These are phyloP conservation scores for Sesamia nonagrioides DNA, from an alignment of 1,140 invertebrate genomes.

Conservation along the genomic window DNA sequence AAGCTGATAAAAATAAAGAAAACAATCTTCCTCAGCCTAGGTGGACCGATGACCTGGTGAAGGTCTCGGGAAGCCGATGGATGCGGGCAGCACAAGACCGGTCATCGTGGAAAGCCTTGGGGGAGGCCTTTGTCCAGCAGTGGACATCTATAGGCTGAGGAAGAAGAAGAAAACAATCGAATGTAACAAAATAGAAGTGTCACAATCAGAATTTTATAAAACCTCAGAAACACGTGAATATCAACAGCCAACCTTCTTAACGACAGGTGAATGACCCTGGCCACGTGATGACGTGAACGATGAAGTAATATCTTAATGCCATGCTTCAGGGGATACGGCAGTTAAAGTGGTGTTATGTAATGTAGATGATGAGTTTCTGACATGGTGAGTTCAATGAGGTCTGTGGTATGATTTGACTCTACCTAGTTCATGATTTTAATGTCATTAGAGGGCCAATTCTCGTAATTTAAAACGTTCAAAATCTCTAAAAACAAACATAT, in stretches of 20 bases:
- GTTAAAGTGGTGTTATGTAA: conserved; percentile 10
- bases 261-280: conserved; percentile 29
- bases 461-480: too few species aligned
- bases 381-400: not conserved
- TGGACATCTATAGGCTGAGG: too few species aligned
- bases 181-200: not conserved
- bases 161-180: not conserved
- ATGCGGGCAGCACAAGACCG: too few species aligned
- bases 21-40: too few species aligned
- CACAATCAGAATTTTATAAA: conserved; percentile 10
- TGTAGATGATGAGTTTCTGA: conserved; percentile 3
- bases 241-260: not conserved
- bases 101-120: too few species aligned
- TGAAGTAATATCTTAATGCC: conserved; percentile 34
- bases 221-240: conserved; percentile 16
- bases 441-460: too few species aligned
- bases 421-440: too few species aligned
- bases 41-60: too few species aligned
- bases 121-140: too few species aligned
- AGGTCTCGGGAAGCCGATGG: too few species aligned
- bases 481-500: too few species aligned
- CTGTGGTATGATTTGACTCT: not conserved
- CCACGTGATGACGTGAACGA: conserved; percentile 21
- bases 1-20: too few species aligned
- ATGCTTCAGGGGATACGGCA: conserved; percentile 18